Evolutionary conservation across 2,113 vertebrate species (phyloP), one percentile per base, ranked within the genome.

Genomic region (Neomonachus schauinslandi): DNA sequence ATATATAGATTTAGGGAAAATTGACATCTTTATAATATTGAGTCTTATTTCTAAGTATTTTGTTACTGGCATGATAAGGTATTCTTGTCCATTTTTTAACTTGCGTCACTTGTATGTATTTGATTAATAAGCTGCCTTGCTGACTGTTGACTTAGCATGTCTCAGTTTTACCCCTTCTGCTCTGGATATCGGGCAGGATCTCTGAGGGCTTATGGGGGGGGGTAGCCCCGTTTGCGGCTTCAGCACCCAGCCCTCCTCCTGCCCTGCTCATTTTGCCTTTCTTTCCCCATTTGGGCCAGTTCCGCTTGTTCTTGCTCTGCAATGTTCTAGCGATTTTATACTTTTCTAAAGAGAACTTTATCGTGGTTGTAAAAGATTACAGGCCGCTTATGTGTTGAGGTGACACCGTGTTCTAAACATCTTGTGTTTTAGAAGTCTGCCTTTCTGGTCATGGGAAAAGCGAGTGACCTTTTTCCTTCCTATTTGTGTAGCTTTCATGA

Each of bases 401-500:
- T 84, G 59, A 36, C 94, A 61, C 51, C 24, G 1, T 87, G 2
- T 72, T 86, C 19, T 92, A 92, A 95, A 26, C 18, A 22, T 61
- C 63, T 77, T 84, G 31, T 84, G 67, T 71, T 91, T 59, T 28
- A 86, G 61, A 77, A 42, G 46, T 76, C 31, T 33, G 2, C 16
- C 13, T 83, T 55, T 76, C 63, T 51, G 65, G 24, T 51, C 4
- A 46, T 69, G 69, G 46, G 26, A 39, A 39, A 71, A 81, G 80
- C 61, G 28, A 71, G 24, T 96, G 61, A 96, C 96, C 61, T 71
- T 69, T 97, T 97, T 21, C 0, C 80, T 98, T 91, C 89, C 18
- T 97, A 39, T 93, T 98, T 98, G 14, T 98, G 90, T 98, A 99
- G 99, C 99, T 13, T 99, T 99, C 98, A 98, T 99, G 97, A 99